Evolutionary conservation across 2,797 vertebrate genomes (phyloP), one percentile per base, ranked within the genome.

Genomic region (Rhyacichthys aspro): DNA sequence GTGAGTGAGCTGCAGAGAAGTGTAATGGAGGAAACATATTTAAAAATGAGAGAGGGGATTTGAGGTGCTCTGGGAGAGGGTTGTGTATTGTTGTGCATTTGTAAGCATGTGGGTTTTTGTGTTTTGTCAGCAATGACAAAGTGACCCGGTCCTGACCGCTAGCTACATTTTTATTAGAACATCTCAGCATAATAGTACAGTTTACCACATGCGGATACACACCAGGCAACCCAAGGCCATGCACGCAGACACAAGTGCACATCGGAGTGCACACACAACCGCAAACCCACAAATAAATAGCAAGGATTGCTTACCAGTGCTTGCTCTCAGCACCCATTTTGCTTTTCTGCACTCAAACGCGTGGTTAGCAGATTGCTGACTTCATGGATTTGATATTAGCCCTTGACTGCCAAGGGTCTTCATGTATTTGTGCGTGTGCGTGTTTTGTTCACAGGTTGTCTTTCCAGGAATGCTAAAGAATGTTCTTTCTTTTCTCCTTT

Each of bases 321-420:
- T 75, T 49, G 59, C 59, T 70, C 66, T 68, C 66, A 75, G 60
- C 62, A 43, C 52, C 41, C 55, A 44, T 69, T 85, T 82, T 71
- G 70, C 79, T 77, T 82, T 70, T 59, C 61, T 82, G 61, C 16
- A 4, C 48, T 62, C 63, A 49, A 67, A 74, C 76, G 71, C 67
- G 45, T 41, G 18, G 81, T 77, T 61, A 63, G 58, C 55, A 77
- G 74, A 74, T 80, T 84, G 85, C 86, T 84, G 77, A 84, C 72
- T 72, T 72, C 37, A 59, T 63, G 39, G 59, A 68, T 82, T 83
- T 59, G 45, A 78, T 77, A 63, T 78, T 81, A 36, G 64, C 42
- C 55, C 33, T 71, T 80, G 70, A 78, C 58, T n/a, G 3, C 52
- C 55, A 19, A 74, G 44, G 37, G 73, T 55, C 17, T 45, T 47